Percentiles rank a stretch among this genome's conserved stretches.
Conservation (phyloP, 2,797 vertebrate species). For the Heliangelus exortis region DNA sequence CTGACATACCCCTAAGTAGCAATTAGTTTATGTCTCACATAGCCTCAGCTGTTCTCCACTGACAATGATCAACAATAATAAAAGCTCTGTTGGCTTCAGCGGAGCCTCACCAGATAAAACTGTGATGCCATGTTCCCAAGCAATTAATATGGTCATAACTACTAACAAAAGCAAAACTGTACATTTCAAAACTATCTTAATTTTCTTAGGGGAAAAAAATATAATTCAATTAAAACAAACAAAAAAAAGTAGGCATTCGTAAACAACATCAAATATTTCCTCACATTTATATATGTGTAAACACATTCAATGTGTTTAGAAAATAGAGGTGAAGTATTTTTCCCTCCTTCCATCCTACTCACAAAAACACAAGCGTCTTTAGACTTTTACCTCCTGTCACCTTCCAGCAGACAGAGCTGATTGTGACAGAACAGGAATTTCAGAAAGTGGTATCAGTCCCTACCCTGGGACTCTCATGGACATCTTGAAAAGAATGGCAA, state of each 20-base stretch:
- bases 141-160: neutral
- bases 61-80: slow-evolving; percentile 10
- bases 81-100: neutral
- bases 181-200: neutral
- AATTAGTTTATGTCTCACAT: neutral
- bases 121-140: neutral
- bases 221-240: neutral
- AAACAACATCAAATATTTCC: neutral
- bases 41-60: neutral
- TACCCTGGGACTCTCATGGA: accelerated
- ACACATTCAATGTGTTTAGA: neutral
- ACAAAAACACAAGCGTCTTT: neutral
- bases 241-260: neutral
- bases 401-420: neutral
- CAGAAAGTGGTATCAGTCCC: neutral
- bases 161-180: neutral
- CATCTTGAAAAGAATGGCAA: neutral
- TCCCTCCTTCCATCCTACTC: neutral
- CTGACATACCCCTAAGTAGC: neutral
- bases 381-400: neutral
- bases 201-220: neutral
- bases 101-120: neutral
- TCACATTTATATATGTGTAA: neutral
- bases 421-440: neutral
- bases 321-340: neutral